Percentiles rank a stretch among this genome's conserved stretches.
Conservation (phyloP, 2,888 invertebrate genomes). For the Caprella mutica region DNA sequence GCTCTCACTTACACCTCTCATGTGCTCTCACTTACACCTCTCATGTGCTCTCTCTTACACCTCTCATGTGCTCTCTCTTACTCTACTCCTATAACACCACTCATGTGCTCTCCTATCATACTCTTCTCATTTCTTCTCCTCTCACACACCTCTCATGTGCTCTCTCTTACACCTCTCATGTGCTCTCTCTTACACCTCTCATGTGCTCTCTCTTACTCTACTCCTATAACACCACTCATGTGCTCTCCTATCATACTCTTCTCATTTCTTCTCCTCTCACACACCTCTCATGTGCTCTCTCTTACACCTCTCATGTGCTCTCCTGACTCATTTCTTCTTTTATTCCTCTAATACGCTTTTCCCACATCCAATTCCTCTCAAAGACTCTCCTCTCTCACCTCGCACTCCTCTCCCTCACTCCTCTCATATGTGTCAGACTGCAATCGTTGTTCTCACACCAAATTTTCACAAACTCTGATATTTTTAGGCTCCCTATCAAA, state of each 20-base stretch:
- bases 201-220: background rate
- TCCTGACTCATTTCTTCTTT: background rate
- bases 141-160: too few species aligned
- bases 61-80: background rate
- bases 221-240: background rate
- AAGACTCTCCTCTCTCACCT: background rate
- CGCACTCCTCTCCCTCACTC: background rate
- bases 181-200: background rate
- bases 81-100: too few species aligned
- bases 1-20: too few species aligned
- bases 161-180: too few species aligned
- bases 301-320: background rate
- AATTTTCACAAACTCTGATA: too few species aligned
- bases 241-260: background rate
- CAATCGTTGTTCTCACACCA: too few species aligned
- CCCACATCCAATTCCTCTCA: too few species aligned
- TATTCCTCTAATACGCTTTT: too few species aligned
- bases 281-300: background rate
- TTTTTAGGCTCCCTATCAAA: too few species aligned
- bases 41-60: background rate
- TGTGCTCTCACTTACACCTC: too few species aligned
- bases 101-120: too few species aligned
- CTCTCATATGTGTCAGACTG: too few species aligned
- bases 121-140: background rate
- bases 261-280: background rate